phyloP scores from a whole-genome alignment of 2,797 vertebrate species.

The Benthosema pterotum region DNA sequence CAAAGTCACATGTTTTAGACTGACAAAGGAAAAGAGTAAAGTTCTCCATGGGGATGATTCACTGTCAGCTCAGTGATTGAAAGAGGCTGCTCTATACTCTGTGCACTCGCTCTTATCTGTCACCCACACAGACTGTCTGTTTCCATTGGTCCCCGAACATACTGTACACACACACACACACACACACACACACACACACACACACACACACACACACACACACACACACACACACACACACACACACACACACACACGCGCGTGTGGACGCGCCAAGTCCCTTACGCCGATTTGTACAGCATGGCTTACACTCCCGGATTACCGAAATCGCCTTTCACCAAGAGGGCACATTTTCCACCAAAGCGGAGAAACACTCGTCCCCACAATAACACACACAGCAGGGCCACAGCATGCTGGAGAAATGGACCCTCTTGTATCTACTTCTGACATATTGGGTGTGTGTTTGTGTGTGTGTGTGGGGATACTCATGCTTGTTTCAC shows the following conservation, averaged over 20 bases:
- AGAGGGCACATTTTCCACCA: conserved; percentile 65
- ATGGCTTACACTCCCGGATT: conserved; percentile 80
- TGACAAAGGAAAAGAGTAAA: not conserved
- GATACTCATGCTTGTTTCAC: conserved; percentile 14
- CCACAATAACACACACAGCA: conserved; percentile 47
- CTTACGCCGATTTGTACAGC: conserved; percentile 77
- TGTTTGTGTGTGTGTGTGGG: conserved; percentile 27
- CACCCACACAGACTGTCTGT: conserved; percentile 63
- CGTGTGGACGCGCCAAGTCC: conserved; percentile 51
- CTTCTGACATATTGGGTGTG: conserved; percentile 45
- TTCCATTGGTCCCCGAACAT: conserved; percentile 32
- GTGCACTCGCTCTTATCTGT: conserved; percentile 65
- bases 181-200: conserved; percentile 6
- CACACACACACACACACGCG: conserved; percentile 17
- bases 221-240: conserved; percentile 22
- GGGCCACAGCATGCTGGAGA: conserved; percentile 42
- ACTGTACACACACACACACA: conserved; percentile 10
- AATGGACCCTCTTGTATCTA: conserved; percentile 55
- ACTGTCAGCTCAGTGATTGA: conserved; percentile 25
- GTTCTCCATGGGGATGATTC: conserved; percentile 29
- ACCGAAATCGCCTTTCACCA: conserved; percentile 80
- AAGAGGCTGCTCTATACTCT: conserved; percentile 31
- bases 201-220: conserved; percentile 19
- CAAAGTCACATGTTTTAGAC: not conserved
- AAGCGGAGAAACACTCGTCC: conserved; percentile 51